Evolutionary conservation across 2,888 invertebrate species (phyloP), one percentile per base, ranked within the genome.

Genomic region (Drosophila demipolita): DNA sequence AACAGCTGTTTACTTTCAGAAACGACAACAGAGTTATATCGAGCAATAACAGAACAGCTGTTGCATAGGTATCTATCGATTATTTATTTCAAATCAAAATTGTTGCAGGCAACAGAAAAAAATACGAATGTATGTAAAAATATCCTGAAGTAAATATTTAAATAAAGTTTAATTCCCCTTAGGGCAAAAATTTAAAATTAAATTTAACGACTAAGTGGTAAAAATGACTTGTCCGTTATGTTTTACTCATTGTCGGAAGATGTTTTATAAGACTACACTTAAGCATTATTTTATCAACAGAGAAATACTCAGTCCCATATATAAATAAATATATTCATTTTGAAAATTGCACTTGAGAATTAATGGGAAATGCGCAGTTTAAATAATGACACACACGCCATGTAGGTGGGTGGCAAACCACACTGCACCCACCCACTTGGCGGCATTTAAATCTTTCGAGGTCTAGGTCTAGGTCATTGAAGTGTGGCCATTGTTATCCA

Each of bases 391-490:
- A 58, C 42, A 53, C 40, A 58, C 45, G 32, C 23, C 53, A 54
- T 62, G 54, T 62, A 53, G 57, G 62, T 71, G 62, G 57, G 62
- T 50, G 54, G 55, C n/a, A 33, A 45, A 36, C 52, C 42, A 33
- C 33, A 58, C 23, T 38, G 38, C 60, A 60, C 60, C 35, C 58
- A 49, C 59, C 64, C 54, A 62, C 63, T 59, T 63, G 63, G 48
- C 72, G 72, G 72, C 72, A 59, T 59, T 73, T 62, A 59, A 72
- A 73, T 62, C 74, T 50, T 57, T 73, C 54, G 59, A 66, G 73
- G 73, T 73, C 73, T 62, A 66, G 73, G 73, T 73, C 73, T 73
- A 73, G 73, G 73, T 73, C 73, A 74, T 50, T 62, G 74, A 63
- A 72, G 73, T 66, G 66, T 66, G 57, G 72, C 54, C 59, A 72